phyloP scores from a whole-genome alignment of 2,797 vertebrate genomes.

The Pipistrellus nathusii region DNA sequence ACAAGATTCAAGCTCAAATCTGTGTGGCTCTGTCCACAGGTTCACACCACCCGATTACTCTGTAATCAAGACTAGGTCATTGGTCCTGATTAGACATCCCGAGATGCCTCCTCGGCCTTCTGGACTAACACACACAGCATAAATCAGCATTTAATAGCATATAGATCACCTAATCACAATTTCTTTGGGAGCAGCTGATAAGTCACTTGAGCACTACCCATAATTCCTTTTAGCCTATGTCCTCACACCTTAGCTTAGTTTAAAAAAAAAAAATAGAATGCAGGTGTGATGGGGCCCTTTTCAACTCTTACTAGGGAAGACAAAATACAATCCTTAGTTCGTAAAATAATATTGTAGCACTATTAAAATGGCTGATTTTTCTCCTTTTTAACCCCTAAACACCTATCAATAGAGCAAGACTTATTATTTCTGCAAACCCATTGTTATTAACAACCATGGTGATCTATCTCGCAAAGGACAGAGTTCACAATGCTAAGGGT shows the following conservation, averaged over 20 bases:
- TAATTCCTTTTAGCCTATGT: background rate
- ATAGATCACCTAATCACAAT: background rate
- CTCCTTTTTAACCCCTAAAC: background rate
- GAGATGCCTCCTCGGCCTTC: background rate
- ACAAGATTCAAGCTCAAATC: background rate
- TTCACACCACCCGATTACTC: background rate
- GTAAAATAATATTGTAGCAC: background rate
- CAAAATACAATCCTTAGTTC: background rate
- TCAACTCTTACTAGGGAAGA: background rate
- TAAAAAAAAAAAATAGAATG: background rate
- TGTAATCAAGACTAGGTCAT: background rate
- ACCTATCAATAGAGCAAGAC: background rate
- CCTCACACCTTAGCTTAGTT: background rate
- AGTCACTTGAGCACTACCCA: background rate
- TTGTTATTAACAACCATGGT: background rate
- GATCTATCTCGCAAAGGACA: background rate
- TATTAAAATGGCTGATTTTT: background rate
- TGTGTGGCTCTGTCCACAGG: background rate
- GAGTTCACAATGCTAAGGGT: background rate
- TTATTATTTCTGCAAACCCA: background rate
- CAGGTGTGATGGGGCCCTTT: background rate
- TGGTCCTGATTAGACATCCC: background rate
- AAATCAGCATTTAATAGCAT: background rate
- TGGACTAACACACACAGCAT: background rate
- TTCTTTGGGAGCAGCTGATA: conserved; percentile 28